Conservation (phyloP, 1,140 invertebrate species). For the Contarinia nasturtii region DNA sequence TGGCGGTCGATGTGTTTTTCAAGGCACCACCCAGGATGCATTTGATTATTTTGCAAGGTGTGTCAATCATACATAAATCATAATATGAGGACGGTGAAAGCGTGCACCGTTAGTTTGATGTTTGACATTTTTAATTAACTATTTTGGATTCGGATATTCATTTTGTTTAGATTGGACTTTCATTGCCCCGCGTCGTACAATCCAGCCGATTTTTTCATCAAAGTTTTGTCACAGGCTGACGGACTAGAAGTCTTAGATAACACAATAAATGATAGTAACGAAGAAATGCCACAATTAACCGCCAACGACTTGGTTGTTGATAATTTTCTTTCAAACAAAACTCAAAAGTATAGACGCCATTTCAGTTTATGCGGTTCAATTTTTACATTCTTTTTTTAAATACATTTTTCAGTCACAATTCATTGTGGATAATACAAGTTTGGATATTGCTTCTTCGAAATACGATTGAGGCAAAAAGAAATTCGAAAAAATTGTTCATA, state of each 20-base stretch:
- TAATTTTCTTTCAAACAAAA: no score
- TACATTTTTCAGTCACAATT: not conserved
- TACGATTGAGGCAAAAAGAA: not conserved
- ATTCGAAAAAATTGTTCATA: not conserved
- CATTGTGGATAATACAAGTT: no score
- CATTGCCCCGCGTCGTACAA: constrained; percentile 41
- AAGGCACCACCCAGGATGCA: constrained; percentile 43
- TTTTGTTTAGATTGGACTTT: constrained; percentile 30
- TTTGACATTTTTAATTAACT: not conserved
- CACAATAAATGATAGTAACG: no score
- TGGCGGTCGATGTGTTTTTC: constrained; percentile 59
- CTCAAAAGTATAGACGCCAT: no score
- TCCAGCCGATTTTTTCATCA: constrained; percentile 44
- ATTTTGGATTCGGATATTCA: constrained; percentile 4
- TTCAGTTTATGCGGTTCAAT: no score
- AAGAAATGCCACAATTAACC: no score
- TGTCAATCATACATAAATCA: constrained; percentile 10
- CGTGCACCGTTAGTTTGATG: not conserved
- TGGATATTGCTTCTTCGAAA: no score
- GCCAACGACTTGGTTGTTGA: no score
- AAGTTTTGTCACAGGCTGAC: constrained; percentile 21
- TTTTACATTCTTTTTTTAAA: no score
- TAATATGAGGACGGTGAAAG: not conserved
- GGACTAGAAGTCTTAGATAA: no score
- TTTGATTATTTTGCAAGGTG: constrained; percentile 42